A percentile compares a stretch with the other conserved stretches of the same genome.
Evolutionary conservation across 2,888 invertebrate species (phyloP).

Genomic region (Catocala nupta): DNA sequence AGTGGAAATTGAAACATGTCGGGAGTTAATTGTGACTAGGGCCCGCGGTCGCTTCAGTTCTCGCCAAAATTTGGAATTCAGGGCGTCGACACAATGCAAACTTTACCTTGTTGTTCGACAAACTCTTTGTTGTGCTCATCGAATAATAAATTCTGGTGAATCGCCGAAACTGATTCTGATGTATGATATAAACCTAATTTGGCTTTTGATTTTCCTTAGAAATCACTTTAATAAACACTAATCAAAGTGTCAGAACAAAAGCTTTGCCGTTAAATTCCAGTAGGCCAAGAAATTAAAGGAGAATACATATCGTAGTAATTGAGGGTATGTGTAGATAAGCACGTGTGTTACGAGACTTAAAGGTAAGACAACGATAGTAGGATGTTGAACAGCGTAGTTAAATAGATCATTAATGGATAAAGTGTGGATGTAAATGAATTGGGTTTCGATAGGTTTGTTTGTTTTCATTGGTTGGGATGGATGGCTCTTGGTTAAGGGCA

Average conservation of each 20-base stretch:
- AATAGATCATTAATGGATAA: conserved; percentile 62
- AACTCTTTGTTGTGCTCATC: conserved; percentile 52
- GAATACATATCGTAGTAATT: neutral
- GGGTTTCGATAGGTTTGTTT: conserved; percentile 64
- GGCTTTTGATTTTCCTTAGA: conserved; percentile 9
- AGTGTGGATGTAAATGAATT: conserved; percentile 68
- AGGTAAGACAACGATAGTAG: conserved; percentile 21
- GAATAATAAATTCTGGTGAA: conserved; percentile 39
- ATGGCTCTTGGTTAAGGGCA: conserved; percentile 53
- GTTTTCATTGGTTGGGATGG: conserved; percentile 53
- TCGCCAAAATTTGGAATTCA: conserved; percentile 61
- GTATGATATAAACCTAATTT: conserved; percentile 22
- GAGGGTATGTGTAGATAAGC: neutral
- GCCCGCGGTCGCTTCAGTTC: conserved; percentile 58
- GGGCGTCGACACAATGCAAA: conserved; percentile 48
- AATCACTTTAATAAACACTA: conserved; percentile 14
- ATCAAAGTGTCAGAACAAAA: conserved; percentile 3
- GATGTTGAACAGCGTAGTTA: conserved; percentile 53
- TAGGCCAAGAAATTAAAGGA: neutral
- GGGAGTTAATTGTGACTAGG: conserved; percentile 78
- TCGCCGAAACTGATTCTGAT: conserved; percentile 14
- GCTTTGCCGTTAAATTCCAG: neutral
- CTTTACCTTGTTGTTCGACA: conserved; percentile 45
- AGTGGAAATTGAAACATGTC: conserved; percentile 83
- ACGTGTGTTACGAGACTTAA: conserved; percentile 10